Base-by-base conservation (phyloP, 2,797 vertebrate genomes). In the Helostoma temminkii region DNA sequence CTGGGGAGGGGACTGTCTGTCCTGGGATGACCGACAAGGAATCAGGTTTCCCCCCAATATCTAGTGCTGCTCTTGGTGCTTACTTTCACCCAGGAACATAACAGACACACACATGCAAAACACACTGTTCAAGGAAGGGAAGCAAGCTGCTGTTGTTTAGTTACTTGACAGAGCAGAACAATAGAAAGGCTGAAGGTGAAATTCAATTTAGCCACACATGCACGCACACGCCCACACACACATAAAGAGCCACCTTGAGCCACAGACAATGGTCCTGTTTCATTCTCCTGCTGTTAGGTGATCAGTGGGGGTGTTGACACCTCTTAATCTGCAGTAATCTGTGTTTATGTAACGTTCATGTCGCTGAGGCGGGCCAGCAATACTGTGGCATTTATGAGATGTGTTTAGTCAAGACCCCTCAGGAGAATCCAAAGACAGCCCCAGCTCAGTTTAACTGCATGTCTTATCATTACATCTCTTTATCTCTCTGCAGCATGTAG, bases 11-110 rank as follows among this genome's bases (percentile, higher is more conserved):
- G 72, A 88, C 88, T 89, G 88, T 90, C 89, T 91, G 91, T 93
- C 90, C 89, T 22, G 81, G 82, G 85, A 89, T 78, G 82, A 81
- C 67, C 15, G 39, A 46, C 57, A 58, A 39, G 66, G 90, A 89
- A 78, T 94, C 91, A 85, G 59, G 82, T 94, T 93, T 81, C 92
- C 72, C 48, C 48, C 72, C 19, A 66, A 77, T 86, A 84, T 81
- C 66, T 65, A 71, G 64, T 55, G 32, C 41, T 52, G 66, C 57
- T 81, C 63, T 49, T 53, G 66, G 16, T 74, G 63, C 75, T 90
- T 63, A 58, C 75, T 66, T 78, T 81, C 63, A 81, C 36, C 52
- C 34, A 66, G 54, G 69, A 68, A 43, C 49, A 59, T 59, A 25
- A 71, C 67, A 61, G 19, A 15, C n/a, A 46, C 54, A 47, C 50